Conservation (phyloP, 2,113 vertebrate species). For the Ochotona princeps region DNA sequence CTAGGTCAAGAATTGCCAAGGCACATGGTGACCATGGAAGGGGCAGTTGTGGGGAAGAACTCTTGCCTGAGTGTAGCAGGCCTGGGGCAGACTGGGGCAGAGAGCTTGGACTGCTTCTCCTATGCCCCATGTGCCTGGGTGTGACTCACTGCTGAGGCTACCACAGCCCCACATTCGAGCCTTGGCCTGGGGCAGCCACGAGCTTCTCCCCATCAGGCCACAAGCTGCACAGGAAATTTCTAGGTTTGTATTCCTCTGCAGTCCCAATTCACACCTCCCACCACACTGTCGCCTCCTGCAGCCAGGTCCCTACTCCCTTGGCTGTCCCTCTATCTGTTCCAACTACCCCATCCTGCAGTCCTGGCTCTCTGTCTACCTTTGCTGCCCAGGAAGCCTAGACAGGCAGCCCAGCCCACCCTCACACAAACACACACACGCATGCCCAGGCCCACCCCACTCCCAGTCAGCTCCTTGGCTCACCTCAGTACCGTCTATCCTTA, state of each 20-base stretch:
- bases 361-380: neutral
- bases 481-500: slow-evolving; percentile 97
- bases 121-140: neutral
- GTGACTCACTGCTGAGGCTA: neutral
- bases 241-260: neutral
- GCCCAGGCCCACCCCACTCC: slow-evolving; percentile 44
- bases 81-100: neutral
- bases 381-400: neutral
- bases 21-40: neutral
- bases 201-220: neutral
- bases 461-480: slow-evolving; percentile 89
- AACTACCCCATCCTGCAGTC: accelerated
- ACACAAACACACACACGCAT: slow-evolving; percentile 62
- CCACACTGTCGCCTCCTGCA: neutral
- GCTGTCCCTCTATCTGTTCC: neutral
- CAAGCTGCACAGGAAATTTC: neutral
- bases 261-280: too few relatives aligned
- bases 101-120: neutral
- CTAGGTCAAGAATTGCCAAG: neutral
- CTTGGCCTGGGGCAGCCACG: neutral
- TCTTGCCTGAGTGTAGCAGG: neutral
- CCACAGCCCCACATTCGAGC: neutral
- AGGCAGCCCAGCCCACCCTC: slow-evolving; percentile 27
- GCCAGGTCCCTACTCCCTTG: neutral
- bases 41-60: neutral